Evolutionary conservation across 2,888 invertebrate species (phyloP).

Genomic region (Galerucella pusilla): DNA sequence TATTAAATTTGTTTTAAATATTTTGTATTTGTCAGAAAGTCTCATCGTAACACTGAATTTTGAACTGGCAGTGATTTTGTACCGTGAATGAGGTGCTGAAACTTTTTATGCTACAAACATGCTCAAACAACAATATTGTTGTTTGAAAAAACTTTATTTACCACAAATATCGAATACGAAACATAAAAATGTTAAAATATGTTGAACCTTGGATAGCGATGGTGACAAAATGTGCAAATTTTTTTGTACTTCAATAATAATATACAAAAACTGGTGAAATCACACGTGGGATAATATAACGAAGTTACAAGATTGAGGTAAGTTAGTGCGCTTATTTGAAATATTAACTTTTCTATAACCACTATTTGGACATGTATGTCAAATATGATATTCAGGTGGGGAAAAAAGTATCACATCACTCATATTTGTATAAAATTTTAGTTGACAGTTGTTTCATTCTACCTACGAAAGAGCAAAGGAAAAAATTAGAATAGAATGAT

Average conservation of each 20-base stretch:
- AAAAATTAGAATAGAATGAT: too few relatives aligned
- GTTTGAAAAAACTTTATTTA: neutral
- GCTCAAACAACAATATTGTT: too few relatives aligned
- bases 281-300: neutral
- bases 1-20: neutral
- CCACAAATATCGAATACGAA: neutral
- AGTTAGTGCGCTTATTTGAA: neutral
- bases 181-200: conserved; percentile 25
- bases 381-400: too few relatives aligned
- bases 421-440: too few relatives aligned
- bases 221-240: conserved; percentile 31
- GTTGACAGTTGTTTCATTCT: too few relatives aligned
- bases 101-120: neutral
- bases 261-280: neutral
- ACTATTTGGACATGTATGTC: too few relatives aligned
- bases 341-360: neutral
- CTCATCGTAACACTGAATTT: neutral
- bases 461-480: too few relatives aligned
- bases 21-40: neutral
- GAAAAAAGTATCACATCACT: too few relatives aligned
- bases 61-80: neutral
- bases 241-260: conserved; percentile 27
- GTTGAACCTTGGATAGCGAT: conserved; percentile 7
- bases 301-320: neutral
- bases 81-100: neutral